phyloP scores from a whole-genome alignment of 2,888 invertebrate species.

The Himalopsyche japonica region DNA sequence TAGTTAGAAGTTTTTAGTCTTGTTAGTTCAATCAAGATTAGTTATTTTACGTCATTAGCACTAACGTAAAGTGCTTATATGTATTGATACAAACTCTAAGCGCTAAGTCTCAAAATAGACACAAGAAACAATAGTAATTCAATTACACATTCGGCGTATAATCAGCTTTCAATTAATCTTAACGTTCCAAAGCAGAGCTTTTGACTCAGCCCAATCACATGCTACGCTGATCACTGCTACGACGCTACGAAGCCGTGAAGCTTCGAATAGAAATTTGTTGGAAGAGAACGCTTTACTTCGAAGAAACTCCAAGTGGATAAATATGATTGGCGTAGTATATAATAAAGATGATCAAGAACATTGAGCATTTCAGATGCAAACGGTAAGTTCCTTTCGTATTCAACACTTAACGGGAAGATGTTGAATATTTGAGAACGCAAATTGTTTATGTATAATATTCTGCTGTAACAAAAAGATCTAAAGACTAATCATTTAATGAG shows the following conservation, averaged over 20 bases:
- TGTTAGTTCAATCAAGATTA: background rate
- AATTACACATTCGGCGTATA: constrained; percentile 6
- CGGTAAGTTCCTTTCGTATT: no score
- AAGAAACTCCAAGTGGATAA: no score
- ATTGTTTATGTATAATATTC: no score
- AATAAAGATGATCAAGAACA: no score
- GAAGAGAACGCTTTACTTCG: background rate
- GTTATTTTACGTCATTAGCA: background rate
- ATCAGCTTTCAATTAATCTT: constrained; percentile 18
- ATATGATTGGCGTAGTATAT: no score
- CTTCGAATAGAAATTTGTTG: background rate
- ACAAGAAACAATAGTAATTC: background rate
- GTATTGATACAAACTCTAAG: background rate
- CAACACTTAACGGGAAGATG: no score
- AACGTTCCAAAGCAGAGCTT: background rate
- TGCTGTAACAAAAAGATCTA: no score
- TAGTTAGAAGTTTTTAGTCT: no score
- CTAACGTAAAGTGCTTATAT: background rate
- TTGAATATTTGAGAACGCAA: no score
- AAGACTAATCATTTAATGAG: no score
- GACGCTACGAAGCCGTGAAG: background rate
- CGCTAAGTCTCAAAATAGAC: background rate
- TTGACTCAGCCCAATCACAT: constrained; percentile 12
- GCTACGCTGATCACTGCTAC: constrained; percentile 4
- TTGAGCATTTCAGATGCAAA: no score